Evolutionary conservation across 2,797 vertebrate species (phyloP), one percentile per base, ranked within the genome.

Genomic region (Gallinago stenura): DNA sequence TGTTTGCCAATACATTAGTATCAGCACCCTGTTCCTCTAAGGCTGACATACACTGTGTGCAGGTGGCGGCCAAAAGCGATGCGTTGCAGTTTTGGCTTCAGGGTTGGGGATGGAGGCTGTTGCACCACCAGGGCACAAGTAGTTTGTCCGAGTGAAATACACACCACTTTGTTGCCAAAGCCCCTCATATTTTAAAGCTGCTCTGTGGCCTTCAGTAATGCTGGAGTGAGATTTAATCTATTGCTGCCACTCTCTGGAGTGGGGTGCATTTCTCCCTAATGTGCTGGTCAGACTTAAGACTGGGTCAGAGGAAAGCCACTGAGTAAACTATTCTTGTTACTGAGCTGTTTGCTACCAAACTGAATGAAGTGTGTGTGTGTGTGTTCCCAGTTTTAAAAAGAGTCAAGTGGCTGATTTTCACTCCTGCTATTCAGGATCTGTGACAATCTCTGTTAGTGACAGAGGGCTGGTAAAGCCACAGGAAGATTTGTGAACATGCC

Each of bases 41-140:
- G 30, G 28, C 45, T 57, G 64, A 94, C 69, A 66, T 46, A 16
- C 5, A 26, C 11, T 43, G 15, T 1, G 2, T 8, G 2, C 8
- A 72, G 18, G 28, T 5, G 37, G 18, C 3, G 1, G 19, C 18
- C 1, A 0, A 58, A 85, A 82, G 10, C 1, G 0, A 0, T 3
- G 4, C 2, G 0, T 33, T 33, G 8, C 25, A 9, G 3, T 46
- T 46, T 46, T 3, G 5, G 20, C 18, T 79, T 20, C 16, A 28
- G 6, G 5, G 2, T 1, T 73, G 43, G 18, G 22, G 24, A 31
- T 7, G 3, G 12, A 15, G 56, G 7, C 6, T 1, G 0, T 62
- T 2, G 1, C 12, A 62, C 46, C 4, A 3, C 3, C 16, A 31
- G 11, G 5, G 15, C 3, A 51, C 37, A 60, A 22, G 24, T 15